Percentiles rank a stretch among this genome's conserved stretches.
phyloP scores from a whole-genome alignment of 2,888 invertebrate genomes.

The Nymphalis urticae region DNA sequence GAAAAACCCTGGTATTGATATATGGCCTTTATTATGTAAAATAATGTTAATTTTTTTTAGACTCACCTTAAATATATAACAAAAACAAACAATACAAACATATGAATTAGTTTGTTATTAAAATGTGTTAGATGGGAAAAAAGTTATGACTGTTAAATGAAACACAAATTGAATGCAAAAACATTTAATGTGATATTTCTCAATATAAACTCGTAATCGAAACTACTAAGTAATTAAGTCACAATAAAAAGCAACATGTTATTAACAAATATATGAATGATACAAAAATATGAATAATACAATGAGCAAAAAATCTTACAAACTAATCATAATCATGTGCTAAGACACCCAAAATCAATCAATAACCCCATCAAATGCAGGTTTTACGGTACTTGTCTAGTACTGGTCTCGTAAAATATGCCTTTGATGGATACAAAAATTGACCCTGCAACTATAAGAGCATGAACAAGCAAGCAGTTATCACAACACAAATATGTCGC shows the following conservation, averaged over 20 bases:
- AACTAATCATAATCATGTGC: slow-evolving; percentile 59
- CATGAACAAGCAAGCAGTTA: slow-evolving; percentile 67
- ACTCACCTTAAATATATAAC: no score
- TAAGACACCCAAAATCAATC: slow-evolving; percentile 75
- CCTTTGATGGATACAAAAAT: slow-evolving; percentile 72
- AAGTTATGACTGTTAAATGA: slow-evolving; percentile 9
- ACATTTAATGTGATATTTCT: slow-evolving; percentile 25
- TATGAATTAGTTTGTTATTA: no score
- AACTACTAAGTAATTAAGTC: slow-evolving; percentile 26
- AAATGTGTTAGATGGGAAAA: no score
- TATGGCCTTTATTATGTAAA: no score
- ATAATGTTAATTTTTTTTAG: no score
- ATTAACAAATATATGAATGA: slow-evolving; percentile 18
- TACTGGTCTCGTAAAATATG: slow-evolving; percentile 38
- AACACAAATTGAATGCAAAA: slow-evolving; percentile 22
- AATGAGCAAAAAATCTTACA: slow-evolving; percentile 26
- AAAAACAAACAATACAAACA: no score
- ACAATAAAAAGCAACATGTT: slow-evolving; percentile 17
- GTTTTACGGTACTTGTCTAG: slow-evolving; percentile 37
- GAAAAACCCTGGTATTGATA: no score
- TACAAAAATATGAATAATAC: slow-evolving; percentile 7
- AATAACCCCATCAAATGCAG: slow-evolving; percentile 68
- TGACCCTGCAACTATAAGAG: slow-evolving; percentile 73
- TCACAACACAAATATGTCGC: slow-evolving; percentile 48
- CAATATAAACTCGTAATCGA: slow-evolving; percentile 13